A percentile compares a stretch with the other conserved stretches of the same genome.
Evolutionary conservation across 2,888 invertebrate species (phyloP).

Genomic region (Zaprionus bogoriensis): DNA sequence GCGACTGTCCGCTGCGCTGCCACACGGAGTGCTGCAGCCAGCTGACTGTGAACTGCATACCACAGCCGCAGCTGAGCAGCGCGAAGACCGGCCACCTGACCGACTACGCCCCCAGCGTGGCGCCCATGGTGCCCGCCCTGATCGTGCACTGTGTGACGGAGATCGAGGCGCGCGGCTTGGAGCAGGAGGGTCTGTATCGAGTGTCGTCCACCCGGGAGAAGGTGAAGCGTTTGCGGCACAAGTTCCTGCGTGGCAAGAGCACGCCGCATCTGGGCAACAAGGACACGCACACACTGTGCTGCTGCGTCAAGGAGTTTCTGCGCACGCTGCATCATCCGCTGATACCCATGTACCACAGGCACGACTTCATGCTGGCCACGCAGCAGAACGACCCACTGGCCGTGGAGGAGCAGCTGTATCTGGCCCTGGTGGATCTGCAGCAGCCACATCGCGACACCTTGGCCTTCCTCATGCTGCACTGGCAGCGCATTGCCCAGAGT

Average conservation of each 20-base stretch:
- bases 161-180: conserved; percentile 56
- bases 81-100: conserved; percentile 43
- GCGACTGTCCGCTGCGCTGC: conserved; percentile 66
- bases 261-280: conserved; percentile 61
- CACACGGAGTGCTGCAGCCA: conserved; percentile 48
- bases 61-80: conserved; percentile 49
- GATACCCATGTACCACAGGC: conserved; percentile 51
- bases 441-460: conserved; percentile 60
- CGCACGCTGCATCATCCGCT: conserved; percentile 51
- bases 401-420: conserved; percentile 51
- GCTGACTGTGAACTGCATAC: conserved; percentile 59
- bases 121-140: conserved; percentile 66
- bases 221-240: conserved; percentile 60
- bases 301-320: conserved; percentile 62
- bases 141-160: conserved; percentile 72
- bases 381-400: conserved; percentile 31
- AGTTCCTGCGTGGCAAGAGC: conserved; percentile 57
- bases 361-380: conserved; percentile 50
- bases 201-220: conserved; percentile 64
- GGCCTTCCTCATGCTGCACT: conserved; percentile 63
- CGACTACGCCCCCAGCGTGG: conserved; percentile 55
- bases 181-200: conserved; percentile 65
- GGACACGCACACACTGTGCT: conserved; percentile 62
- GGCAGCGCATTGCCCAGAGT: conserved; percentile 65
- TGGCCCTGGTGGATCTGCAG: conserved; percentile 40